Evolutionary conservation across 2,888 invertebrate species (phyloP).

Genomic region (Ichneumon xanthorius): DNA sequence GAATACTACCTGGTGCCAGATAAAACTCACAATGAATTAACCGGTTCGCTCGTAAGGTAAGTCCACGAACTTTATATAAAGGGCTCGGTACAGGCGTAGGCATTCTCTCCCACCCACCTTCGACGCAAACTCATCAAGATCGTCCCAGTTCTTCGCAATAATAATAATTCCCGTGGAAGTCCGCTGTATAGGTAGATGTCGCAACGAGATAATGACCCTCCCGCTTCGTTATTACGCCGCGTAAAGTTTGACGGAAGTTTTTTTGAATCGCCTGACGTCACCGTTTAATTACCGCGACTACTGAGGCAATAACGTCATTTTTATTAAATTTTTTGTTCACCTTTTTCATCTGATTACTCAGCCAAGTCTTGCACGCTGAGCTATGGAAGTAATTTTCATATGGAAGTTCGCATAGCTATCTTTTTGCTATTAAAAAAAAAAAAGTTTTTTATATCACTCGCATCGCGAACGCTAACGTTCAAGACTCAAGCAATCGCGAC

Average conservation of each 20-base stretch:
- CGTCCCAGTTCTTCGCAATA: slow-evolving; percentile 72
- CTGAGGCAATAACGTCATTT: not conserved
- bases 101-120: slow-evolving; percentile 25
- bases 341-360: not conserved
- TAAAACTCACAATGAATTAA: slow-evolving; percentile 47
- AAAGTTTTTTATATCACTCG: not conserved
- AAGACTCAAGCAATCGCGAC: not conserved
- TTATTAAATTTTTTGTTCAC: not conserved
- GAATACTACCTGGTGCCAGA: slow-evolving; percentile 24
- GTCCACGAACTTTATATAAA: not conserved
- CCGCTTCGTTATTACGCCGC: slow-evolving; percentile 10
- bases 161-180: slow-evolving; percentile 60
- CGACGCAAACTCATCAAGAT: slow-evolving; percentile 72
- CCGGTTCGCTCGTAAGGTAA: slow-evolving; percentile 23
- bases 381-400: not conserved
- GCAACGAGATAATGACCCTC: slow-evolving; percentile 35
- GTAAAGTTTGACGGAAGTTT: slow-evolving; percentile 27
- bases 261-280: slow-evolving; percentile 20
- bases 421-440: not conserved
- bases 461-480: not conserved
- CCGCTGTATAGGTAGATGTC: slow-evolving; percentile 14
- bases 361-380: not conserved
- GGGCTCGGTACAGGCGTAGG: not conserved
- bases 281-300: slow-evolving; percentile 21
- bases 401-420: not conserved